Percentiles rank a stretch among this genome's conserved stretches.
Conservation (phyloP, 2,888 invertebrate species). For the Cordilura impudica region DNA sequence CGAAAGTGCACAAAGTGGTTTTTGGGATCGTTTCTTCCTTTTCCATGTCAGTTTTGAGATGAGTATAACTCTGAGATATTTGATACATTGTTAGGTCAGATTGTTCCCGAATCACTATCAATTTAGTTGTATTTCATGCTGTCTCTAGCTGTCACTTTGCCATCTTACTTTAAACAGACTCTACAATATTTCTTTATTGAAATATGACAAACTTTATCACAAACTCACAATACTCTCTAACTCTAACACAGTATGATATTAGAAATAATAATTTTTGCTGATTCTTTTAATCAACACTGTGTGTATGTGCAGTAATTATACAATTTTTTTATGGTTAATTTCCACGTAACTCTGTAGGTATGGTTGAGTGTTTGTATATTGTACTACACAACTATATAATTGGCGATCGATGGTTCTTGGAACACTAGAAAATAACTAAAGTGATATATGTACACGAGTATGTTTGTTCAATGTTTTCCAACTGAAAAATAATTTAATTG, state of each 20-base stretch:
- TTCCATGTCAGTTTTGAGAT: too few species aligned
- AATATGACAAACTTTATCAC: background rate
- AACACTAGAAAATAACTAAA: background rate
- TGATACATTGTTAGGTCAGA: too few species aligned
- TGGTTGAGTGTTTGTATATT: background rate
- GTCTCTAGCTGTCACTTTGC: too few species aligned
- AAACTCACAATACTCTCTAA: background rate
- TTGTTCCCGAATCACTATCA: too few species aligned
- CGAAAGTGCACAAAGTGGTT: too few species aligned
- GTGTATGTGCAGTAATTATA: conserved; percentile 44
- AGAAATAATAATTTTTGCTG: conserved; percentile 49
- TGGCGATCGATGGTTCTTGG: conserved; percentile 31
- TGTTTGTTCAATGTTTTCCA: background rate
- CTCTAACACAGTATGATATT: background rate
- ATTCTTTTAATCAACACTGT: conserved; percentile 46
- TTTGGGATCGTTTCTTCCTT: too few species aligned
- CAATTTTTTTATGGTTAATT: conserved; percentile 55
- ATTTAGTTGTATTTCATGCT: too few species aligned
- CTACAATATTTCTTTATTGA: background rate
- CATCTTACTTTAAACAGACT: too few species aligned
- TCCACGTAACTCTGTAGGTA: conserved; percentile 14
- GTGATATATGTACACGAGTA: conserved; percentile 4
- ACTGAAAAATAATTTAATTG: conserved; percentile 69
- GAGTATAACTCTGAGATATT: too few species aligned
- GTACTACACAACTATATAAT: conserved; percentile 23